phyloP scores from a whole-genome alignment of 2,888 invertebrate genomes.

The Scelioninae gen. 1 region DNA sequence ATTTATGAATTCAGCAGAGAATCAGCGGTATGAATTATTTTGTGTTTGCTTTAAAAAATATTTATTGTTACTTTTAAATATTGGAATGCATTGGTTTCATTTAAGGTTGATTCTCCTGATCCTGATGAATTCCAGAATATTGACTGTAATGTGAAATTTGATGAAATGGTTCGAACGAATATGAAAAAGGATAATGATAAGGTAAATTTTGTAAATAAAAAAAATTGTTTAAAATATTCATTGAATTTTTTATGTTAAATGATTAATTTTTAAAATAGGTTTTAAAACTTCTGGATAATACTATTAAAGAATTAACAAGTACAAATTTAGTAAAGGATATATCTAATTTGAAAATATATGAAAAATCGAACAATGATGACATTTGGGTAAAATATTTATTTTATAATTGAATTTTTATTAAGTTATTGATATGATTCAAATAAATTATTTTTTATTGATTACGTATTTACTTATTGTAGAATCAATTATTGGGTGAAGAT shows the following conservation, averaged over 20 bases:
- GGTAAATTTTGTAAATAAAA: neutral
- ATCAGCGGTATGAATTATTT: neutral
- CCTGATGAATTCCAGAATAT: neutral
- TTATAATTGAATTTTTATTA: neutral
- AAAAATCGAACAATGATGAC: neutral
- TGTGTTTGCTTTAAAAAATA: neutral
- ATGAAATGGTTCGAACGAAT: neutral
- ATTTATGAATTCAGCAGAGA: conserved; percentile 8
- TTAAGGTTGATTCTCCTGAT: too few species aligned
- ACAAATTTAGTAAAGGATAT: conserved; percentile 2
- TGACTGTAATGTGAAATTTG: neutral
- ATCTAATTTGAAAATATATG: neutral
- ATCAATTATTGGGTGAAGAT: conserved; percentile 7
- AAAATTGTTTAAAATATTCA: neutral
- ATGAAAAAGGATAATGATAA: neutral
- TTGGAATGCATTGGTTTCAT: neutral
- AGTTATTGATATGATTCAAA: neutral
- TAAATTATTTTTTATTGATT: neutral
- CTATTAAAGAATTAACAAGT: conserved; percentile 19
- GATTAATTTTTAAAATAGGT: neutral
- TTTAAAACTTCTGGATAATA: conserved; percentile 4
- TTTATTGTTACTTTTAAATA: neutral
- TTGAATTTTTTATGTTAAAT: neutral
- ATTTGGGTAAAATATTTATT: neutral
- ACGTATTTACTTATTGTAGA: neutral